A percentile compares a stretch with the other conserved stretches of the same genome.
Conservation (phyloP, 2,113 vertebrate genomes). For the Cercocebus atys region DNA sequence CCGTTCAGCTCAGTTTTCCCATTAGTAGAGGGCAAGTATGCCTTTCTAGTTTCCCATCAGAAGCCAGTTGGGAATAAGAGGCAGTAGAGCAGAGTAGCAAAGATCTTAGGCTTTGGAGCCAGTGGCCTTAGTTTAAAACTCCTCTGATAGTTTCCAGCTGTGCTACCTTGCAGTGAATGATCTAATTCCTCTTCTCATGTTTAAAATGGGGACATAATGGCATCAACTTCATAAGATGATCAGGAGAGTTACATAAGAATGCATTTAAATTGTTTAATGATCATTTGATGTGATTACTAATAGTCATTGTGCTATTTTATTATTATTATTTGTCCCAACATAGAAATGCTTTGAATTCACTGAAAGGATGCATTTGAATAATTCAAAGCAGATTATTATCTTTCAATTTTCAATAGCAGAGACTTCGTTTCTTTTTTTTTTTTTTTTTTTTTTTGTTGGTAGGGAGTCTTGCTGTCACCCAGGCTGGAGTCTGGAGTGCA, state of each 20-base stretch:
- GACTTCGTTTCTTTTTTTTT: background rate
- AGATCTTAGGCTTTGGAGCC: background rate
- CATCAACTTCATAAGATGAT: background rate
- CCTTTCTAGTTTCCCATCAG: background rate
- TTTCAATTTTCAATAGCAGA: background rate
- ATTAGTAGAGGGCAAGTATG: background rate
- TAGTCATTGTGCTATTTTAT: background rate
- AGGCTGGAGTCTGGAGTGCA: too few relatives aligned
- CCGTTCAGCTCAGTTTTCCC: background rate
- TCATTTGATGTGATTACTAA: background rate
- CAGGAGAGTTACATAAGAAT: background rate
- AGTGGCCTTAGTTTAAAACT: background rate
- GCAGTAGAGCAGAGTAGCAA: background rate
- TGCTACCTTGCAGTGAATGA: background rate
- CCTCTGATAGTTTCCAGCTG: background rate
- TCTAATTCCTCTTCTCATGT: background rate
- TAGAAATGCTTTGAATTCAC: background rate
- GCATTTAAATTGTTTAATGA: background rate
- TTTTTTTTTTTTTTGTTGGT: too few relatives aligned
- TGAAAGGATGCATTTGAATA: background rate
- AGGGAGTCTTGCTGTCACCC: too few relatives aligned
- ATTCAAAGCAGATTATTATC: background rate
- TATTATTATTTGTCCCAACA: background rate
- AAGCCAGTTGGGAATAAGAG: background rate
- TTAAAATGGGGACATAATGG: background rate